Base-by-base conservation (phyloP, 1,140 invertebrate genomes). In the Lerema accius region DNA sequence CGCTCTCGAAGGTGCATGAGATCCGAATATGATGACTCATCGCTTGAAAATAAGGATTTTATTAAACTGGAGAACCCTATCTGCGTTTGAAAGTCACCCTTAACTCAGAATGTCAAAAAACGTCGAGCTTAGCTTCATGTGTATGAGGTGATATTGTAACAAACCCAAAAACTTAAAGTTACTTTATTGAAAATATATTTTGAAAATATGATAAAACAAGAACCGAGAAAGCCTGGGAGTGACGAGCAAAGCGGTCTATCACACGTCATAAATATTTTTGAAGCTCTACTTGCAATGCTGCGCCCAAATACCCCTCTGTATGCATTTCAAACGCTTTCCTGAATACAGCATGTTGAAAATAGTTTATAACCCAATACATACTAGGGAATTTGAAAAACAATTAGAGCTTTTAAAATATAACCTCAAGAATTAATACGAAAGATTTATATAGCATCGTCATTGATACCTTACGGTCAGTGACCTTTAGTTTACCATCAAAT, bases 211-310 rank as follows among this genome's bases (percentile, higher is more conserved):
- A 32, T 32, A 32, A 32, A n/a, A 23, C n/a, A n/a, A 6, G 11
- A 32, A 26, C 14, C 32, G 9, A 37, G 1, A 17, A 28, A 32
- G 17, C 32, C 32, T 45, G 42, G 13, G 17, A 43, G 23, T 16
- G 15, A 74, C 16, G 9, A 73, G 86, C 75, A 88, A 81, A 84
- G 78, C 76, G 73, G 73, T 89, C 78, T 82, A 89, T 89, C 84
- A 85, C 79, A 84, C 63, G 77, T 84, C 82, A 82, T 88, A 88
- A 88, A 88, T 88, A 88, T 86, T 84, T 84, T 80, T 75, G 65
- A 74, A 82, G 78, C 75, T 78, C 63, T 58, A 72, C 61, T 42
- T 43, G 60, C 53, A 50, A 59, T 65, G 49, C 65, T 74, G 71
- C 71, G 65, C 65, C 71, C 53, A 80, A 85, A 87, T 78, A 80